phyloP scores from a whole-genome alignment of 2,113 vertebrate species.

The Mus pahari region DNA sequence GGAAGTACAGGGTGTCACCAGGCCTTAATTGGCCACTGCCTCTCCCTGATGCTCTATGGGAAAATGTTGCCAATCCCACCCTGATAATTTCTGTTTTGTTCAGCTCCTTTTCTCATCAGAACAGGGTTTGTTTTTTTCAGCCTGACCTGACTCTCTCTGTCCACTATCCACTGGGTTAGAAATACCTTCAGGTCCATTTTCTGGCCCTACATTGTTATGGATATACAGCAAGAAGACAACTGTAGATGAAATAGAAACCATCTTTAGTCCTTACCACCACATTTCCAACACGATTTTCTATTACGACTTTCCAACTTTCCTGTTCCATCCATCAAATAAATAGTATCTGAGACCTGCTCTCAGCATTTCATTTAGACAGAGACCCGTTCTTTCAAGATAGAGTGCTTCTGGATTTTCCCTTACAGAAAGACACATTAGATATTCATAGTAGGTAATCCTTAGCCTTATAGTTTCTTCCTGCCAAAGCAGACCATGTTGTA shows the following conservation, averaged over 20 bases:
- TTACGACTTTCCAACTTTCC: neutral
- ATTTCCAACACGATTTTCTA: neutral
- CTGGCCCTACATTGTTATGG: neutral
- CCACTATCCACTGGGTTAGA: neutral
- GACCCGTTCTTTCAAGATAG: neutral
- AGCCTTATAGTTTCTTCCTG: neutral
- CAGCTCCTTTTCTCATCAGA: neutral
- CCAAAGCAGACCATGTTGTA: neutral
- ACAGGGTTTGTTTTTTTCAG: neutral
- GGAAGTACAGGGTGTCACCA: neutral
- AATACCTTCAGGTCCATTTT: neutral
- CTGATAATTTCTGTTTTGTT: neutral
- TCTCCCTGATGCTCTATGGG: neutral
- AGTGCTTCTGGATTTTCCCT: neutral
- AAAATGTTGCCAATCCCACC: neutral
- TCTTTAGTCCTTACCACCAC: conserved; percentile 46
- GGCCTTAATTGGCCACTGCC: neutral
- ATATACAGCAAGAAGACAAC: conserved; percentile 34
- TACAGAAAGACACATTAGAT: neutral
- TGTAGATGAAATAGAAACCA: conserved; percentile 16
- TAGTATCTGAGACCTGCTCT: neutral
- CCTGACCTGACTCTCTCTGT: neutral
- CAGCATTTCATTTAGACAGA: neutral
- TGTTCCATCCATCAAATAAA: neutral
- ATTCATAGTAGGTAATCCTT: neutral